Conservation (phyloP, 2,888 invertebrate species). For the Ceramica pisi region DNA sequence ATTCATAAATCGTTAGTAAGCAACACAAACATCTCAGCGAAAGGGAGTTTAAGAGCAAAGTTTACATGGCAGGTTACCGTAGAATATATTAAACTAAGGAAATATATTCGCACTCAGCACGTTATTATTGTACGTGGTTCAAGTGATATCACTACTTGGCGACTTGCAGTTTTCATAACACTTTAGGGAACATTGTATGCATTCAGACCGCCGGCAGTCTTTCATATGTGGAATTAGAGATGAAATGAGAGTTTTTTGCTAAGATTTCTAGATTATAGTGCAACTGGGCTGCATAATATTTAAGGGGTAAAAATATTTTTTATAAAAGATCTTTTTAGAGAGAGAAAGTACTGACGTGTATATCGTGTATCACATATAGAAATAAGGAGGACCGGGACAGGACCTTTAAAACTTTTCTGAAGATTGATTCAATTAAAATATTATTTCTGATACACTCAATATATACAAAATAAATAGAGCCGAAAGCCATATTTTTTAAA, state of each 20-base stretch:
- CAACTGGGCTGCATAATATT: background rate
- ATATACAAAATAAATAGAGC: background rate
- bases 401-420: too few relatives aligned
- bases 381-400: too few relatives aligned
- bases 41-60: conserved; percentile 53
- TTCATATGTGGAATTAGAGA: conserved; percentile 6
- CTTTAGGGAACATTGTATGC: conserved; percentile 1
- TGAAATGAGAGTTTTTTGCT: conserved; percentile 8
- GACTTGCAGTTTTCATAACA: conserved; percentile 43
- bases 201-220: background rate
- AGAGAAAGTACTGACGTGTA: background rate
- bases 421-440: too few relatives aligned
- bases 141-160: conserved; percentile 36
- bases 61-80: conserved; percentile 50
- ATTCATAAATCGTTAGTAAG: conserved; percentile 29
- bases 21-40: conserved; percentile 52
- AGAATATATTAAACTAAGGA: conserved; percentile 50
- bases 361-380: too few relatives aligned
- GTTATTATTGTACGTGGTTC: conserved; percentile 54
- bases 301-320: background rate
- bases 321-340: background rate
- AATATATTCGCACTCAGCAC: conserved; percentile 51
- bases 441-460: too few relatives aligned
- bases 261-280: background rate
- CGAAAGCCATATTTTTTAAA: background rate